Base-by-base conservation (phyloP, 1,140 invertebrate genomes). In the Drosophila seguyi region DNA sequence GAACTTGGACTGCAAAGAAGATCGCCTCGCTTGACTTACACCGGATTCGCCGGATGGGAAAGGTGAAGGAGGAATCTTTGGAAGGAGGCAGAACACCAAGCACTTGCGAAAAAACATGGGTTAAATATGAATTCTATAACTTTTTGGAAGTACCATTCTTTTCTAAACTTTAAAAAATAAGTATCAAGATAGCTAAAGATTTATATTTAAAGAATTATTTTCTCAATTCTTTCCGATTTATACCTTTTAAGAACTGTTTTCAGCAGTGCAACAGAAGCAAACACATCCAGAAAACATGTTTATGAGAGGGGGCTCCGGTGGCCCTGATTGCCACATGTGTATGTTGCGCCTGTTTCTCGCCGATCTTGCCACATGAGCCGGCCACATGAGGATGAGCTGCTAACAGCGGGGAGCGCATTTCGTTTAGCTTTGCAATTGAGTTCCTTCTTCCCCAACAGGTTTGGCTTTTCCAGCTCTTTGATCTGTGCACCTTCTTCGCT, bases 11-110 rank as follows among this genome's bases (percentile, higher is more conserved):
- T 57, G 60, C 44, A 31, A 31, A 78, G 82, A 86, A 81, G 82
- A 86, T 86, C 82, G 82, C 71, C 63, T 59, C 81, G 81, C 57
- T 78, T 81, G 81, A 85, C 82, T 86, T 80, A 53, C 57, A 50
- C 73, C 56, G 59, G 79, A 61, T 42, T 13, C n/a, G 22, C 27
- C 27, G 63, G 73, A 47, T 50, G 61, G 53, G 67, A 47, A 47
- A 42, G 60, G 50, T 67, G 42, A 78, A 42, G 66, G 57, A 60
- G 67, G 61, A 63, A 55, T 73, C 47, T 45, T 31, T n/a, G 50
- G 31, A 6, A 36, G 53, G 41, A 50, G 53, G 57, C 47, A 73
- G 73, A 81, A 63, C 74, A 53, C 8, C 25, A 4, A 31, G 11
- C 45, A 65, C 29, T 45, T n/a, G 10, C 2, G 2, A 44, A 52